Base-by-base conservation (phyloP, 1,140 invertebrate species). In the Drosophila equinoxialis region DNA sequence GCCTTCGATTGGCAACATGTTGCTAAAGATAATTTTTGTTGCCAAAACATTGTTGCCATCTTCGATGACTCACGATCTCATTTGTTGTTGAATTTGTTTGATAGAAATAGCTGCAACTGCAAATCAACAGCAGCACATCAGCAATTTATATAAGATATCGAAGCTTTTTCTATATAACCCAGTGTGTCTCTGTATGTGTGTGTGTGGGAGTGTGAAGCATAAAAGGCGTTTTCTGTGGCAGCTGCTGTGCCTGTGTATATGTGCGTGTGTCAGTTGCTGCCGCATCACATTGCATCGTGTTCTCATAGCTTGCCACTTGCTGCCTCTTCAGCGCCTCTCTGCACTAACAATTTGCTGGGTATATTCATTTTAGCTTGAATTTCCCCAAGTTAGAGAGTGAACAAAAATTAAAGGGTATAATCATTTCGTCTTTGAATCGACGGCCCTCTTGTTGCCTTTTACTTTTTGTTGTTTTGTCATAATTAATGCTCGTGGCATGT, bases 91-190 rank as follows among this genome's bases (percentile, higher is more conserved):
- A 41, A 64, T 10, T 71, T 37, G 48, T 61, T 67, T 71, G 57
- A 86, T 87, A 67, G 83, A 87, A 87, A 86, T 81, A 74, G 81
- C 65, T 63, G 75, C 74, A 64, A 33, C 20, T 45, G 57, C 74
- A 79, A 20, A 14, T 23, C 71, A 66, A 35, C 71, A 35, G 48
- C 37, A 54, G 26, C 60, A 42, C 30, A 30, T 30, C 30, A 30
- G 30, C 5, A 30, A 30, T 30, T 6, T 30, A 30, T 30, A 30
- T 30, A 30, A 30, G 79, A 81, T 71, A 86, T 69, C 66, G 45
- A 66, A 79, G 75, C 78, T 81, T 82, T 79, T 86, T 66, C 35
- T 66, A 42, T 39, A 60, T 6, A n/a, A n/a, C 23, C n/a, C n/a
- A n/a, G 42, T 13, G 23, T 20, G 55, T 62, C 48, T 48, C 41